Conservation (phyloP, 2,113 vertebrate genomes). For the Sapayoa aenigma region DNA sequence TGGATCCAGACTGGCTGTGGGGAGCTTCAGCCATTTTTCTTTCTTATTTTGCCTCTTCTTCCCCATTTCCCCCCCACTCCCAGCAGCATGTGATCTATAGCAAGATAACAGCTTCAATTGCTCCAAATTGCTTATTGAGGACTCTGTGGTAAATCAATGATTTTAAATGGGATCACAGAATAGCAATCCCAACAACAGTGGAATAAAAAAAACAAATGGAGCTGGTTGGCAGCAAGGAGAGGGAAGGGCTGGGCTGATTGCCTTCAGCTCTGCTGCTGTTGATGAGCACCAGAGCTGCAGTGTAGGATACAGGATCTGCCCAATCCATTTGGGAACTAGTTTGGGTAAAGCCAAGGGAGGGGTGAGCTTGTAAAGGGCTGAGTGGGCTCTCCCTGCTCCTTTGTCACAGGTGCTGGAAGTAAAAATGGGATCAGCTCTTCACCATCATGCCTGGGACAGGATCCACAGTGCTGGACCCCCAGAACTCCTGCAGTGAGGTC, state of each 20-base stretch:
- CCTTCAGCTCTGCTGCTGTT: not conserved
- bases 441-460: accelerated
- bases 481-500: not conserved
- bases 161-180: conserved; percentile 17
- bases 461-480: accelerated
- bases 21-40: not conserved
- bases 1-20: not conserved
- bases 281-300: accelerated
- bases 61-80: not conserved
- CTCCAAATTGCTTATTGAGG: conserved; percentile 45
- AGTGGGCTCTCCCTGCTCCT: not conserved
- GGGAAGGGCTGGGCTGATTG: not conserved
- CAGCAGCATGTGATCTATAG: not conserved
- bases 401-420: not conserved
- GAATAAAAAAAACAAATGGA: not conserved
- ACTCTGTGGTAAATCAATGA: conserved; percentile 34
- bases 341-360: not conserved
- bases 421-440: not conserved
- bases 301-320: accelerated
- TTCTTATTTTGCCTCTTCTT: not conserved
- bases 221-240: not conserved
- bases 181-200: not conserved
- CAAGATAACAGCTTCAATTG: not conserved
- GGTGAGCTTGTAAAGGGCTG: accelerated
- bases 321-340: accelerated